These are phyloP conservation scores for Sussaba pulchella DNA, from an alignment of 2,888 invertebrate species.

Conservation along the genomic window DNA sequence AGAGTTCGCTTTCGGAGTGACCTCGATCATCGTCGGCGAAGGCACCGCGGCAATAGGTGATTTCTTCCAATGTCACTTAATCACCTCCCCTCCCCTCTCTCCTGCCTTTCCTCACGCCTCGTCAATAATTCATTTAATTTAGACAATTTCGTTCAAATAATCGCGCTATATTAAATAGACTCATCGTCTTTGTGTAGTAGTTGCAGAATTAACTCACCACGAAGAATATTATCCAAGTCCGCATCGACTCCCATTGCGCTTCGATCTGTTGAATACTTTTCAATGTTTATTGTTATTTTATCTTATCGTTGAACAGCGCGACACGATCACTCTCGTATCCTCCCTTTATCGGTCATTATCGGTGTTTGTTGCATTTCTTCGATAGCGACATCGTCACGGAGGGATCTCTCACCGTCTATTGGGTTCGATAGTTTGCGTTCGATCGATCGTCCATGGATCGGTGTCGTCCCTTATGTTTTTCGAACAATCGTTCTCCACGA, in stretches of 20 bases:
- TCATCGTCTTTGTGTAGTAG: neutral
- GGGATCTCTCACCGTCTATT: neutral
- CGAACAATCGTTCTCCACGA: no score
- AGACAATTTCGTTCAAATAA: slow-evolving; percentile 6
- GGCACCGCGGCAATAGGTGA: slow-evolving; percentile 6
- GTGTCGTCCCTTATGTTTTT: slow-evolving; percentile 3
- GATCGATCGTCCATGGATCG: slow-evolving; percentile 1
- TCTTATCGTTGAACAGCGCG: neutral
- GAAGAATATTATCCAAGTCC: slow-evolving; percentile 15
- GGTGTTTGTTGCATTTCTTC: slow-evolving; percentile 4
- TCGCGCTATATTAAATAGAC: neutral
- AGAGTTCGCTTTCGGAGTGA: slow-evolving; percentile 6
- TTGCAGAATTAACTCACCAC: neutral
- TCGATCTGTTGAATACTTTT: neutral
- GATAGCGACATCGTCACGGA: neutral
- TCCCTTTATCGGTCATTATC: neutral
- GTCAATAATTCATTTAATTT: neutral
- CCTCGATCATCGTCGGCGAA: slow-evolving; percentile 11
- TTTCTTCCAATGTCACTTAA: slow-evolving; percentile 10
- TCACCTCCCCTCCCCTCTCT: no score
- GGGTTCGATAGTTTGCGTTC: neutral
- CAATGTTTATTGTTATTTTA: neutral
- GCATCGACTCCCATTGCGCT: slow-evolving; percentile 7
- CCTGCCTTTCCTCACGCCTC: neutral
- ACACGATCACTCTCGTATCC: neutral